Percentiles rank a stretch among this genome's conserved stretches.
These are phyloP conservation scores for Cryptotermes secundus DNA, from an alignment of 1,140 invertebrate species.

Conservation along the genomic window DNA sequence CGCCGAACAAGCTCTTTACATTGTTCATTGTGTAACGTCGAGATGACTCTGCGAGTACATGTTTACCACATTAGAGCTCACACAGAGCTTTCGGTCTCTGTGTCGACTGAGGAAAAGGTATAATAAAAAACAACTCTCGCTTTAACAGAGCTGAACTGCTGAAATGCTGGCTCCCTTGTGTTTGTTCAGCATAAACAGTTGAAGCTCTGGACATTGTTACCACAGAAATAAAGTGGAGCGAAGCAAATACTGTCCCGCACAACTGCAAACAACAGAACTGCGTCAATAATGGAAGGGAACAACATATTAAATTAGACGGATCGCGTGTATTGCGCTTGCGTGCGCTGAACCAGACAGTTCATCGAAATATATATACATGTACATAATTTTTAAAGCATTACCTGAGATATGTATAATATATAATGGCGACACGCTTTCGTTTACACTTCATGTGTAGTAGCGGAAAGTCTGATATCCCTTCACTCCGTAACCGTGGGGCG, in stretches of 20 bases:
- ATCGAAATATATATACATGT: not conserved
- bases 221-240: not conserved
- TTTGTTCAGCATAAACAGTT: not conserved
- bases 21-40: not conserved
- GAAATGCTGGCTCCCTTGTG: not conserved
- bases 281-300: not conserved
- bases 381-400: not conserved
- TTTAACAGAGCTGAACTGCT: not conserved
- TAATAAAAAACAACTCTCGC: not conserved
- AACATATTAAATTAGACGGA: not conserved
- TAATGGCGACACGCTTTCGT: not conserved
- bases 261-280: not conserved
- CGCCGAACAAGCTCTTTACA: not conserved
- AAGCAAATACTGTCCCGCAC: not conserved
- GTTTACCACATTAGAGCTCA: not conserved
- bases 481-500: too few relatives aligned
- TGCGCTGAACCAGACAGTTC: not conserved
- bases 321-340: not conserved
- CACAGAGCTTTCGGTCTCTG: not conserved
- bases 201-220: not conserved
- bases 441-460: too few relatives aligned
- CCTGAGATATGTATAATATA: not conserved
- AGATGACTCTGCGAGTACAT: not conserved
- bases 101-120: not conserved
- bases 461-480: too few relatives aligned